phyloP scores from a whole-genome alignment of 2,797 vertebrate genomes.

The Varecia variegata region DNA sequence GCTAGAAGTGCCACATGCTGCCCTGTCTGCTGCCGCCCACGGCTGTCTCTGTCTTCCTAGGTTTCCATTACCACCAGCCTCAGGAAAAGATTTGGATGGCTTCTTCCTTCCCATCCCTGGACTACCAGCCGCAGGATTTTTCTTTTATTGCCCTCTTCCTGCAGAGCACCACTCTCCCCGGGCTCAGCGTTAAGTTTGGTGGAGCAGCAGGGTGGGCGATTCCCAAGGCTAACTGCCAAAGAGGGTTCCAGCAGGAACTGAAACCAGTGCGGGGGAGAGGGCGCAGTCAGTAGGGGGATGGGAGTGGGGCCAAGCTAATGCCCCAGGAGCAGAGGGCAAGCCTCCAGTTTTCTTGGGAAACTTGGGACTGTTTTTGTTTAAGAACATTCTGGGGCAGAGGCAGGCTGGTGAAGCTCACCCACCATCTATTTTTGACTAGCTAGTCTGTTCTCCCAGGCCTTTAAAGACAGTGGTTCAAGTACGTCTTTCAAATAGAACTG shows the following conservation, averaged over 20 bases:
- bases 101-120: background rate
- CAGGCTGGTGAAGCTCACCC: conserved; percentile 54
- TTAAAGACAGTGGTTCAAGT: conserved; percentile 70
- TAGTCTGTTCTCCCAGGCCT: conserved; percentile 48
- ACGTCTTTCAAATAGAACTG: conserved; percentile 62
- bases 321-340: background rate
- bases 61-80: background rate
- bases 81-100: background rate
- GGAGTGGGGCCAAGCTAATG: background rate
- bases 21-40: background rate
- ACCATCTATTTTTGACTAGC: conserved; percentile 59
- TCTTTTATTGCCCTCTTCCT: background rate
- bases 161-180: background rate
- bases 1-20: background rate
- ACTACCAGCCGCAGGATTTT: fast-evolving
- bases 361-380: background rate
- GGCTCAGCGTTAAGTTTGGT: background rate
- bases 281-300: background rate
- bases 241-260: background rate
- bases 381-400: background rate
- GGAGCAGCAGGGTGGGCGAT: background rate
- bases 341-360: background rate
- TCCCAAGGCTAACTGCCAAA: background rate
- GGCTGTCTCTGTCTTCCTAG: background rate
- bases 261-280: background rate